Evolutionary conservation across 2,797 vertebrate species (phyloP), one percentile per base, ranked within the genome.

Genomic region (Phrynocephalus forsythii): DNA sequence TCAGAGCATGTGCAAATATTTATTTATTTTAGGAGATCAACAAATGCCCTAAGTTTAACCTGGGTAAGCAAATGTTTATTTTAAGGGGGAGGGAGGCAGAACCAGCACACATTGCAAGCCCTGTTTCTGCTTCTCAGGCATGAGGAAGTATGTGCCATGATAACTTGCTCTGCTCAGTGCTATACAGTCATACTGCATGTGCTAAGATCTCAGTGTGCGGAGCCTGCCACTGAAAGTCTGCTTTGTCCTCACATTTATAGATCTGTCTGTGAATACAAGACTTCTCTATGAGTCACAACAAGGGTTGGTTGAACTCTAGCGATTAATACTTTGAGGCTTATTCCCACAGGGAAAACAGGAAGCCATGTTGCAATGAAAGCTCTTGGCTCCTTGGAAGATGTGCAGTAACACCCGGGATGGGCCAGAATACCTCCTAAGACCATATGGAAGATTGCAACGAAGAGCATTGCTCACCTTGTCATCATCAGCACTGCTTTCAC

Each of bases 311-410:
- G 88, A 91, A 89, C 89, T 86, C 77, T 0, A 24, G 52, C 76
- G 80, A 92, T 88, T 87, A 90, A 86, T 88, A 69, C 79, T 18
- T 88, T 56, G 76, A 81, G 78, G 88, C 88, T 93, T 84, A 72
- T 94, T 96, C 95, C 95, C 96, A 95, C 89, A 94, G 87, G 56
- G 71, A 79, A 92, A 94, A 90, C 69, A 90, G 89, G 86, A 87
- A 87, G 66, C 18, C 84, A 15, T 79, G 89, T 96, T 95, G 86
- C 79, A 84, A 95, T 95, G 95, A 11, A 0, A 30, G 56, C 72
- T 82, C 86, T 89, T 89, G 52, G 85, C 87, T 96, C 91, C 81
- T 33, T 9, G 77, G 44, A 88, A 95, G 89, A 93, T 91, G 87
- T 0, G 0, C 79, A 89, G 91, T 81, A 92, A 95, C 92, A 90